Evolutionary conservation across 2,113 vertebrate species (phyloP), one percentile per base, ranked within the genome.

Genomic region (Chaenocephalus aceratus): DNA sequence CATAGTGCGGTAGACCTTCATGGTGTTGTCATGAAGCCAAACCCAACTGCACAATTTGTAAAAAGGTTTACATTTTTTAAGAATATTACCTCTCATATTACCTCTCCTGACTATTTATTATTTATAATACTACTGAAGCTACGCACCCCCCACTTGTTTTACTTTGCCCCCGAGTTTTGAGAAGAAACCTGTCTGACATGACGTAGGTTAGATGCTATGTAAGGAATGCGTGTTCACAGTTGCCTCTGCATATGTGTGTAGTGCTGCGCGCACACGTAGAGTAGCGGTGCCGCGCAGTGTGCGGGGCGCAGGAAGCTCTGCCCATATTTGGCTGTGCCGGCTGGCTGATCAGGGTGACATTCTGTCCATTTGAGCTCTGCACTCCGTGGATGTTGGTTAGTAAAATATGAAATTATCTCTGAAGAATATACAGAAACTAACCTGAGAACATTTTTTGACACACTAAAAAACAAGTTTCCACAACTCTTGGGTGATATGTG

Each of bases 171-270:
- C 3, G 59, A 68, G 71, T 82, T 75, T 79, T 67, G n/a, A 85
- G 53, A 3, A 77, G 54, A 64, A 85, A 86, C 84, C 73, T 82
- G 84, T 80, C 66, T 49, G 79, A 77, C 74, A 86, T 89, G 84
- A 90, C 82, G 82, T 87, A 58, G 77, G 76, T 26, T n/a, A 75
- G 52, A 74, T 86, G 84, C 80, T 86, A 89, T 90, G 91, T 79
- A 71, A 84, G 87, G 84, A 87, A 91, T 90, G 89, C 76, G 74
- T 77, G 79, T 69, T 69, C 78, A 62, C 66, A 70, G 14, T 26
- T 2, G 56, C 57, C 72, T 26, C 64, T 59, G 51, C 57, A 56
- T 6, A 41, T 67, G 21, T 11, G 52, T 72, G 72, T 68, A 1
- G 34, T 65, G 21, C 8, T 6, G 72, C 34, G 59, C 21, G 58